Conservation (phyloP, 2,888 invertebrate species). For the Zygaena filipendulae region DNA sequence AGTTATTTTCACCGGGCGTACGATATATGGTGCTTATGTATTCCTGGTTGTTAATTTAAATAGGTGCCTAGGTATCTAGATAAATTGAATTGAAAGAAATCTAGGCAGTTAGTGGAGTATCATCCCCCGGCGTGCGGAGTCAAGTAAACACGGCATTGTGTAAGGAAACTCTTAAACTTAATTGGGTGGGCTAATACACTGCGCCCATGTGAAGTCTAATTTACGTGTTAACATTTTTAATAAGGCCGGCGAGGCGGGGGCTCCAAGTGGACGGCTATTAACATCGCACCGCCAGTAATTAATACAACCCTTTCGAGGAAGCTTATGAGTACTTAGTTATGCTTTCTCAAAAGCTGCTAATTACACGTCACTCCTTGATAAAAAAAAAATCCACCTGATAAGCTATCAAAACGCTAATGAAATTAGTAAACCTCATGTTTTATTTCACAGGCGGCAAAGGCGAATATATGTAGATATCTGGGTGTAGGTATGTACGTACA, state of each 20-base stretch:
- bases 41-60: conserved; percentile 24
- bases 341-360: conserved; percentile 61
- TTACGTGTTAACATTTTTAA: conserved; percentile 68
- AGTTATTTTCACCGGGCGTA: too few species aligned
- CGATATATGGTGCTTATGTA: too few species aligned
- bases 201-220: conserved; percentile 50
- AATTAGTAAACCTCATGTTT: too few species aligned
- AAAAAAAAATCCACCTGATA: conserved; percentile 19
- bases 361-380: conserved; percentile 42
- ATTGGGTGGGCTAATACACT: conserved; percentile 63
- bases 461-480: too few species aligned
- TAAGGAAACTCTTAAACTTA: conserved; percentile 51
- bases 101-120: conserved; percentile 23
- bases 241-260: conserved; percentile 61
- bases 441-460: too few species aligned
- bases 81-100: too few species aligned
- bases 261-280: conserved; percentile 64
- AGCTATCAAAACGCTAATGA: too few species aligned
- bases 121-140: conserved; percentile 33
- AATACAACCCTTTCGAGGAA: conserved; percentile 61
- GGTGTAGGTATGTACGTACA: too few species aligned
- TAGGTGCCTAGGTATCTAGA: conserved; percentile 23
- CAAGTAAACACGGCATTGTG: conserved; percentile 42
- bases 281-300: conserved; percentile 61
- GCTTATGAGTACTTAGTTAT: conserved; percentile 67